phyloP scores from a whole-genome alignment of 2,797 vertebrate genomes.

The Aselliscus stoliczkanus region DNA sequence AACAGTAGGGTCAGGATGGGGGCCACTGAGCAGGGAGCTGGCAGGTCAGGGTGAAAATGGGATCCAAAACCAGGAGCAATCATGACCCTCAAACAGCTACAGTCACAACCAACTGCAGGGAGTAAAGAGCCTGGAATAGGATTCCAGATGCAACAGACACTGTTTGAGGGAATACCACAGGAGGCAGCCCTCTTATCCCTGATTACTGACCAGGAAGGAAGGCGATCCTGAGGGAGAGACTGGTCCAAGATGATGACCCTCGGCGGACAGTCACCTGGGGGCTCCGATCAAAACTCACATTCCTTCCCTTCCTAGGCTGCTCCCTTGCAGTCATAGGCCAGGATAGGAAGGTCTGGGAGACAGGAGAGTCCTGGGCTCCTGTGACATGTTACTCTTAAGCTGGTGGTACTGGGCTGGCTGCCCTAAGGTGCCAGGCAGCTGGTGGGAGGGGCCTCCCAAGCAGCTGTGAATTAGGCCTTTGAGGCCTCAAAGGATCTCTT shows the following conservation, averaged over 20 bases:
- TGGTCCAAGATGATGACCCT: background rate
- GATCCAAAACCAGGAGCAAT: background rate
- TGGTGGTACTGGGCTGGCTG: background rate
- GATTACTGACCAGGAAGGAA: background rate
- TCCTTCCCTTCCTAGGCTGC: background rate
- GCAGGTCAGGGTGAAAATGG: background rate
- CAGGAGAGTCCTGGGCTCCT: background rate
- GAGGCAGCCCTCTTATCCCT: background rate
- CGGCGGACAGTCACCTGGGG: background rate
- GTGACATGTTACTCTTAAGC: background rate
- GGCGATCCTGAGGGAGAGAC: background rate
- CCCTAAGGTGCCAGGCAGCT: accelerated
- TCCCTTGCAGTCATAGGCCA: background rate
- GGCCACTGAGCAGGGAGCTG: background rate
- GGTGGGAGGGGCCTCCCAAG: background rate
- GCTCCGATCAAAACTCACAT: background rate
- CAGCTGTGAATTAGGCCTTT: background rate
- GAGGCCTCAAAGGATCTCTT: background rate
- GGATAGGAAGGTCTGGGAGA: background rate
- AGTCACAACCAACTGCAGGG: background rate
- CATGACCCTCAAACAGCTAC: background rate
- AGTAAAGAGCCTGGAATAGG: background rate
- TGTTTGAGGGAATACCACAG: background rate
- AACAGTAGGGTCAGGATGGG: background rate
- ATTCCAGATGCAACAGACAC: background rate